Percentiles rank a stretch among this genome's conserved stretches.
phyloP scores from a whole-genome alignment of 2,888 invertebrate genomes.

The Saturnia japonica region DNA sequence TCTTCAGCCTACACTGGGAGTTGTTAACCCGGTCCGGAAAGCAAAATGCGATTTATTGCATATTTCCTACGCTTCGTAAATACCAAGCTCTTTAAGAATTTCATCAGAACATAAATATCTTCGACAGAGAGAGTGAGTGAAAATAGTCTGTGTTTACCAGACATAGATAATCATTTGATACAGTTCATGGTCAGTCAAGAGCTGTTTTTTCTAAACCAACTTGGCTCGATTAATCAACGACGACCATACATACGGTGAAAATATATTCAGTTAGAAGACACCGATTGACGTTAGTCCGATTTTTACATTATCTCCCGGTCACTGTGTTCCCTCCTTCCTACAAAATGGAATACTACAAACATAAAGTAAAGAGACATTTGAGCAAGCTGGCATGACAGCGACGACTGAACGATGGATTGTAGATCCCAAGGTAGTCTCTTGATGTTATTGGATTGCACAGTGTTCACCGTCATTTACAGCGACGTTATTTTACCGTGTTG shows the following conservation, averaged over 20 bases:
- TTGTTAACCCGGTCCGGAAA: constrained; percentile 10
- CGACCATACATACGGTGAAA: background rate
- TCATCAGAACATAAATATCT: constrained; percentile 4
- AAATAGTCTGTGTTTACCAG: constrained; percentile 15
- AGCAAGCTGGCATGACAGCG: too few species aligned
- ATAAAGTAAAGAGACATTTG: too few species aligned
- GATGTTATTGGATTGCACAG: too few species aligned
- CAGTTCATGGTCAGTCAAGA: constrained; percentile 21
- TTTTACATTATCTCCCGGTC: too few species aligned
- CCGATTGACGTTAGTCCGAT: too few species aligned
- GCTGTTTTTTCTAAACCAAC: background rate
- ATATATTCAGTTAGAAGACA: background rate
- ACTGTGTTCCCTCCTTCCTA: too few species aligned
- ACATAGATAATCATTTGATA: constrained; percentile 18
- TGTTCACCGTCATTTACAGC: too few species aligned
- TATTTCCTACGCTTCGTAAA: constrained; percentile 12
- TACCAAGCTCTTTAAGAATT: background rate
- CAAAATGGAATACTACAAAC: too few species aligned
- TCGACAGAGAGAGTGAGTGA: constrained; percentile 16
- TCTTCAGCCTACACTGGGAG: constrained; percentile 15
- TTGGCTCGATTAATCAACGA: background rate
- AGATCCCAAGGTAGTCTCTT: too few species aligned
- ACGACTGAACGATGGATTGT: too few species aligned
- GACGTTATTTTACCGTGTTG: too few species aligned
- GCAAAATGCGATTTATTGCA: constrained; percentile 2